Conservation (phyloP, 2,888 invertebrate genomes). For the Pollenia amentaria region DNA sequence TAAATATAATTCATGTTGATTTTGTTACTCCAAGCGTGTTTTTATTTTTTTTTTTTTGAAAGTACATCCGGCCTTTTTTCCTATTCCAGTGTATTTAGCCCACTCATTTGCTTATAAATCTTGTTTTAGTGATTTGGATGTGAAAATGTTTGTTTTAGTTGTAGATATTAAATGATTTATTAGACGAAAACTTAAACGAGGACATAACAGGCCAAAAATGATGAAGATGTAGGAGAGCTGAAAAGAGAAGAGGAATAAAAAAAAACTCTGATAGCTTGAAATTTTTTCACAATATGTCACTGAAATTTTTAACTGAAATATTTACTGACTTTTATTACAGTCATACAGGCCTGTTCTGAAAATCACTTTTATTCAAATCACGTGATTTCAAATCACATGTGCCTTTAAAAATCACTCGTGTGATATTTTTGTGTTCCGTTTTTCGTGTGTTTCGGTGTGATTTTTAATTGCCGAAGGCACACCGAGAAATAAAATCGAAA, state of each 20-base stretch:
- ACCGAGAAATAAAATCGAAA: no score
- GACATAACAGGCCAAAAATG: slow-evolving; percentile 75
- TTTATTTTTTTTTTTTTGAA: background rate
- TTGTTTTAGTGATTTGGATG: slow-evolving; percentile 49
- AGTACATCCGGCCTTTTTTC: background rate
- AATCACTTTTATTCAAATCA: no score
- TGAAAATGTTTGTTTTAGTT: slow-evolving; percentile 45
- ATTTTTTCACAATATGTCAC: background rate
- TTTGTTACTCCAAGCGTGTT: slow-evolving; percentile 33
- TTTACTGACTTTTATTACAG: no score
- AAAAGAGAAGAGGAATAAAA: background rate
- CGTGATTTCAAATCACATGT: no score
- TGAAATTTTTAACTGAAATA: no score
- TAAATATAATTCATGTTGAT: slow-evolving; percentile 57
- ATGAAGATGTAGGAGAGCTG: slow-evolving; percentile 59
- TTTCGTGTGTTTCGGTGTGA: no score
- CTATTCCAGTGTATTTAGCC: background rate
- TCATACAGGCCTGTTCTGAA: no score
- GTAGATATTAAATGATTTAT: slow-evolving; percentile 74
- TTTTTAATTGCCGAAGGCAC: no score
- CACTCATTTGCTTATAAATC: slow-evolving; percentile 57
- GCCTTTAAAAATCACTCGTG: no score
- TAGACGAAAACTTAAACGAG: slow-evolving; percentile 71
- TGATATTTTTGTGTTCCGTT: no score
- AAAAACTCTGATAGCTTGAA: background rate